phyloP scores from a whole-genome alignment of 2,888 invertebrate species.

The Amphimallon solstitiale region DNA sequence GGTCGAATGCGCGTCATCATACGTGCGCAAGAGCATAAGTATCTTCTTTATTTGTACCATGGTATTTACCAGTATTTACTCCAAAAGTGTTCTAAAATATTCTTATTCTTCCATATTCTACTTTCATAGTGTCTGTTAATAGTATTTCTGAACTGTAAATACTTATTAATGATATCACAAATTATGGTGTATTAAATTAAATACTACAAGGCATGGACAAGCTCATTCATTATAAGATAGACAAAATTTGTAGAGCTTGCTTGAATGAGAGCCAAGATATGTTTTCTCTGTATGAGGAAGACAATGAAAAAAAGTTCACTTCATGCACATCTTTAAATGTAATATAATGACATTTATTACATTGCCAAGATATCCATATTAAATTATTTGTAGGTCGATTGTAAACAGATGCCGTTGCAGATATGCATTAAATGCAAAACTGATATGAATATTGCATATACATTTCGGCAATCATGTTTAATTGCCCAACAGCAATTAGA shows the following conservation, averaged over 20 bases:
- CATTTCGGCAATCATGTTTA: conserved; percentile 54
- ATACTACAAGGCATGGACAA: not conserved
- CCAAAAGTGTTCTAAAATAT: too few relatives aligned
- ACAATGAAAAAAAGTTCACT: conserved; percentile 54
- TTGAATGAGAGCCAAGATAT: conserved; percentile 59
- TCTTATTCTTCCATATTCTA: too few relatives aligned
- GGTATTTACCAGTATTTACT: too few relatives aligned
- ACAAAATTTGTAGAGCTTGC: conserved; percentile 65
- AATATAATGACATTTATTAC: conserved; percentile 23
- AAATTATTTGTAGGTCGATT: conserved; percentile 48
- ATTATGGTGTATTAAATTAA: too few relatives aligned
- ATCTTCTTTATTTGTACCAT: too few relatives aligned
- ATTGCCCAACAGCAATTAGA: conserved; percentile 51
- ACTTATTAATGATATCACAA: too few relatives aligned
- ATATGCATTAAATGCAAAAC: conserved; percentile 53
- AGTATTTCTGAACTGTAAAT: too few relatives aligned
- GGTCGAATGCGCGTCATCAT: too few relatives aligned
- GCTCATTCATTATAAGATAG: conserved; percentile 42
- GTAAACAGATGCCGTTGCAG: conserved; percentile 50
- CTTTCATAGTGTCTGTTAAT: too few relatives aligned
- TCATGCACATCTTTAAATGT: conserved; percentile 54
- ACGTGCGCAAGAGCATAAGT: too few relatives aligned
- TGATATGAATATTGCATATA: conserved; percentile 49
- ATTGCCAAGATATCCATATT: not conserved
- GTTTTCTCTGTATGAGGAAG: conserved; percentile 58